These are phyloP conservation scores for Henricia sp. DNA, from an alignment of 53 echinoderm and acorn worm species.

Conservation along the genomic window DNA sequence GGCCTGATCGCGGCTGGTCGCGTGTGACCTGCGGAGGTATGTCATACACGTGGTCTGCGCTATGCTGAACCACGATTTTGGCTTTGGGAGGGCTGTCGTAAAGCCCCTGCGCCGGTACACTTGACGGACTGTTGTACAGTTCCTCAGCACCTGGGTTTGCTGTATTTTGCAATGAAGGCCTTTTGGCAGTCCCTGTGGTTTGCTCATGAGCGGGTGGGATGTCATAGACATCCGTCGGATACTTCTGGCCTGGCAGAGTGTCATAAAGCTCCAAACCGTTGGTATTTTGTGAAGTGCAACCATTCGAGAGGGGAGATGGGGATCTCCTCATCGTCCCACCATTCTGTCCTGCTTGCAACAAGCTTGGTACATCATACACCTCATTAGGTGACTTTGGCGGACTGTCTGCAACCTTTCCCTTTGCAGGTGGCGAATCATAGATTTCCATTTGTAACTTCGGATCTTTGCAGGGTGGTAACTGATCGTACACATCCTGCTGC, in stretches of 20 bases:
- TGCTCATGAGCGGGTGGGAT: conserved; percentile 64
- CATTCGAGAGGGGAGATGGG: conserved; percentile 19
- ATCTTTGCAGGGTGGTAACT: conserved; percentile 67
- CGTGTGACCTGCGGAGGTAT: conserved; percentile 94
- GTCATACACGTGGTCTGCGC: conserved; percentile 88
- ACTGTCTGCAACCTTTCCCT: conserved; percentile 16
- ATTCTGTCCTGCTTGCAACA: conserved; percentile 40
- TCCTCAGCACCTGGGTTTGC: conserved; percentile 5
- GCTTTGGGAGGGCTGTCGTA: conserved; percentile 42
- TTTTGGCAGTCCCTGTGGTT: conserved; percentile 18
- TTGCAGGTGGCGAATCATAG: conserved; percentile 46
- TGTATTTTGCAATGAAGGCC: conserved; percentile 27
- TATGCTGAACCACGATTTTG: conserved; percentile 7
- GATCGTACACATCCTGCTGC: conserved; percentile 85
- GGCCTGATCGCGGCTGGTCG: conserved; percentile 74
- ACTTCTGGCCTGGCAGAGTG: conserved; percentile 62
- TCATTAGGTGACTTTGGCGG: conserved; percentile 68
- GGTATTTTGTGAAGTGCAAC: conserved; percentile 46
- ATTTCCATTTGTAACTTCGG: conserved; percentile 37
- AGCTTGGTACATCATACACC: conserved; percentile 75
- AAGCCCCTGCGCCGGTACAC: conserved; percentile 16
- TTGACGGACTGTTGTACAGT: conserved; percentile 43
- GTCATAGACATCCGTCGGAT: conserved; percentile 80
- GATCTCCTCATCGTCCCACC: not conserved
- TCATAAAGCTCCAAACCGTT: conserved; percentile 67